Percentiles rank a stretch among this genome's conserved stretches.
These are phyloP conservation scores for Matsumyia berberina DNA, from an alignment of 2,888 invertebrate species.

Conservation along the genomic window DNA sequence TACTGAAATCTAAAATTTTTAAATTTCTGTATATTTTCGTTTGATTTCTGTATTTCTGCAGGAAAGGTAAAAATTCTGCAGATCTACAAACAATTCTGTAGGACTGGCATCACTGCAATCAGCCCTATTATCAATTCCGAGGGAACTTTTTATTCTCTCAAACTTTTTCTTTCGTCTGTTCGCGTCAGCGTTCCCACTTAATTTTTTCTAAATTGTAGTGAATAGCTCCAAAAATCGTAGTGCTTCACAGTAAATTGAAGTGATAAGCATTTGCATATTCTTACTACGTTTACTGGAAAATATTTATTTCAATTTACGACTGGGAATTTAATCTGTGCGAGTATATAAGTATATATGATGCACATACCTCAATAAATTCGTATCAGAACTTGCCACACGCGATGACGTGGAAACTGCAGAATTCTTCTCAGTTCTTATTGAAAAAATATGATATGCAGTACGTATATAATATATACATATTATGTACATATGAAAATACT, in stretches of 20 bases:
- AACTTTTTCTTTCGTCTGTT: no score
- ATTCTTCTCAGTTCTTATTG: slow-evolving; percentile 11
- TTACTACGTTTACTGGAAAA: slow-evolving; percentile 11
- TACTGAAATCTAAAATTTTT: no score
- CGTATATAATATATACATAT: background rate
- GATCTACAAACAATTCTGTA: no score
- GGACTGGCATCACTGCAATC: no score
- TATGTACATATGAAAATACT: slow-evolving; percentile 2
- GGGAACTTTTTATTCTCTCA: no score
- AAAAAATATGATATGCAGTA: slow-evolving; percentile 2
- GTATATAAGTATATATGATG: slow-evolving; percentile 12
- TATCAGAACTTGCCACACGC: background rate
- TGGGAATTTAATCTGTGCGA: slow-evolving; percentile 8
- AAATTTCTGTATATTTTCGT: no score
- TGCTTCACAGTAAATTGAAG: slow-evolving; percentile 20
- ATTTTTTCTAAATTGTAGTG: slow-evolving; percentile 14
- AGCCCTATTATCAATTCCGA: no score
- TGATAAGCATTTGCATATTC: slow-evolving; percentile 10
- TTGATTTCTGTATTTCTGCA: no score
- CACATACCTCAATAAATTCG: slow-evolving; percentile 11
- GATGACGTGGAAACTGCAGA: slow-evolving; percentile 9
- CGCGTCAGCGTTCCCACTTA: no score
- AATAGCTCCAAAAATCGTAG: slow-evolving; percentile 20
- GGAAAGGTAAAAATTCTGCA: no score
- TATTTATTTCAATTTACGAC: slow-evolving; percentile 17